Evolutionary conservation across 2,797 vertebrate species (phyloP).

Genomic region (Onychomys leucogaster): DNA sequence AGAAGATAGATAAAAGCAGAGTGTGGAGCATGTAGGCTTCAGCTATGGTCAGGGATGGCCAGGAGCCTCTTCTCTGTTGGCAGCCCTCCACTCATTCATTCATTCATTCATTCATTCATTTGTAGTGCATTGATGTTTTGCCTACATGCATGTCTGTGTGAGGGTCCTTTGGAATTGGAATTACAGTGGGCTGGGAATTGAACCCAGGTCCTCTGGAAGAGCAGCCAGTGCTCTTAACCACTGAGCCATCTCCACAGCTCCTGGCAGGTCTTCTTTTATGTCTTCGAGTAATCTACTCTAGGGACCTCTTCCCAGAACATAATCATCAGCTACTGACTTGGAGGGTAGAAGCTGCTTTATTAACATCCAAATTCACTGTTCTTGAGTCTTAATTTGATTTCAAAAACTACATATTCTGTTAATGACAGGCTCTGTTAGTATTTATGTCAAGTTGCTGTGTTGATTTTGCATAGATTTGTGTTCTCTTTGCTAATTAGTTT

Average conservation of each 20-base stretch:
- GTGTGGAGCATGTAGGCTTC: background rate
- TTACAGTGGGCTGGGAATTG: background rate
- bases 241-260: background rate
- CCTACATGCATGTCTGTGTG: background rate
- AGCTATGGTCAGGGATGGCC: background rate
- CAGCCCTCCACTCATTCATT: background rate
- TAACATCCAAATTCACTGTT: background rate
- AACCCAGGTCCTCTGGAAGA: background rate
- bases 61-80: background rate
- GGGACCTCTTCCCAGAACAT: background rate
- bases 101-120: background rate
- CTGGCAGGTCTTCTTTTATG: background rate
- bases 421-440: background rate
- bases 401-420: background rate
- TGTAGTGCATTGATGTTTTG: background rate
- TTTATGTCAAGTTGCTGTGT: background rate
- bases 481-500: background rate
- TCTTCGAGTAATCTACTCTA: background rate
- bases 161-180: background rate
- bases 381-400: background rate
- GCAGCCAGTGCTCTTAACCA: background rate
- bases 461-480: background rate
- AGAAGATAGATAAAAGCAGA: background rate
- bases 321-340: background rate
- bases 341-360: background rate